These are phyloP conservation scores for Mustelus asterias DNA, from an alignment of 2,113 vertebrate species.

Conservation along the genomic window DNA sequence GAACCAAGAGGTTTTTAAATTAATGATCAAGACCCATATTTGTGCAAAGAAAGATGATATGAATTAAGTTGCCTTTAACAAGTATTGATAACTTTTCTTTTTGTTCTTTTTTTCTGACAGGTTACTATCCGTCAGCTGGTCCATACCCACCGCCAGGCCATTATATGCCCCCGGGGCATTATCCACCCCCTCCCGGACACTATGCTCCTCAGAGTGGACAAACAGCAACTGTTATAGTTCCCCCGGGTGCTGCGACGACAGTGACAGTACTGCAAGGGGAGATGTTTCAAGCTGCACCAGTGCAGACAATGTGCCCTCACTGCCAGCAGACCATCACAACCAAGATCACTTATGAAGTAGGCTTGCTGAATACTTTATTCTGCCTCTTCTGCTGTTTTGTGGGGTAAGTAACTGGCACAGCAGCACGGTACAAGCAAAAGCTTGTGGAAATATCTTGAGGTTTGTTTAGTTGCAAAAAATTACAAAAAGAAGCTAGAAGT, in stretches of 20 bases:
- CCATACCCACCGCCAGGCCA: constrained; percentile 54
- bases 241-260: constrained; percentile 76
- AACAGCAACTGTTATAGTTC: constrained; percentile 77
- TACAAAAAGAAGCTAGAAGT: neutral
- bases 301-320: constrained; percentile 93
- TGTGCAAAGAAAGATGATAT: neutral
- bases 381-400: constrained; percentile 96
- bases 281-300: constrained; percentile 84
- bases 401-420: constrained; percentile 63
- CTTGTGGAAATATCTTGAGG: neutral
- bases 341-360: constrained; percentile 83
- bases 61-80: neutral
- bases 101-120: constrained; percentile 43
- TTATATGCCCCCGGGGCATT: constrained; percentile 60
- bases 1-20: neutral
- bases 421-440: neutral
- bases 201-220: constrained; percentile 68
- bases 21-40: neutral
- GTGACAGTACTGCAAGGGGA: constrained; percentile 93
- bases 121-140: constrained; percentile 58
- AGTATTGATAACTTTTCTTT: constrained; percentile 11
- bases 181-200: constrained; percentile 60
- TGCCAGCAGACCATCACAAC: constrained; percentile 95
- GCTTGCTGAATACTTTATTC: constrained; percentile 92
- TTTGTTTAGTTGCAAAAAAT: neutral